Conservation (phyloP, 2,888 invertebrate species). For the Glyphotaelius pellucidus region DNA sequence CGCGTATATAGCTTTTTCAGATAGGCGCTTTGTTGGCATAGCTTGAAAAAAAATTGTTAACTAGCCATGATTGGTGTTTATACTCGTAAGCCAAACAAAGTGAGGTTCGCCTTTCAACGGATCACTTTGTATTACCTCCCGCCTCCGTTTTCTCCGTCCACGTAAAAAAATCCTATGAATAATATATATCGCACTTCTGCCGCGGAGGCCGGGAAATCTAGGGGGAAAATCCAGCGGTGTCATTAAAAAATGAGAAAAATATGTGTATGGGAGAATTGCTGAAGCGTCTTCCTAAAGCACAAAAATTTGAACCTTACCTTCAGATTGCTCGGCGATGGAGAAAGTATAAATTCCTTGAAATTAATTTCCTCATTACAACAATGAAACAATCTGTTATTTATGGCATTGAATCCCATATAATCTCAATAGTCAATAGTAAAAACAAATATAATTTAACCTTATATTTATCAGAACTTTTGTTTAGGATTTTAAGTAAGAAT, state of each 20-base stretch:
- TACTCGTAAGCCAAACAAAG: background rate
- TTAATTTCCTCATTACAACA: background rate
- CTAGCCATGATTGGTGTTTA: background rate
- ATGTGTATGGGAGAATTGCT: conserved; percentile 36
- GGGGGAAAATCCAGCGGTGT: conserved; percentile 45
- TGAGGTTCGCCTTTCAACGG: background rate
- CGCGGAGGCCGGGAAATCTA: conserved; percentile 41
- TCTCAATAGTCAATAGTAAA: no score
- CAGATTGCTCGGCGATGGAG: background rate
- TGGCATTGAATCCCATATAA: background rate
- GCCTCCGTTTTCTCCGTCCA: background rate
- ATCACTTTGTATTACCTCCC: conserved; percentile 27
- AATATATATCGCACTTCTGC: conserved; percentile 52
- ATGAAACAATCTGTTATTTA: background rate
- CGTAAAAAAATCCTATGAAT: conserved; percentile 53
- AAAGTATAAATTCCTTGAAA: background rate
- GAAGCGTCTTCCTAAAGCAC: conserved; percentile 10
- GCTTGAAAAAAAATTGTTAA: background rate
- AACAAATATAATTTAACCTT: no score
- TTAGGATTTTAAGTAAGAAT: no score
- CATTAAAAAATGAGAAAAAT: conserved; percentile 55
- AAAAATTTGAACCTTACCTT: background rate
- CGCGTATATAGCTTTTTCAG: no score
- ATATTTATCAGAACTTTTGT: no score
- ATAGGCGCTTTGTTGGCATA: background rate